phyloP scores from a whole-genome alignment of 2,113 vertebrate species.

The Dipodomys spectabilis region DNA sequence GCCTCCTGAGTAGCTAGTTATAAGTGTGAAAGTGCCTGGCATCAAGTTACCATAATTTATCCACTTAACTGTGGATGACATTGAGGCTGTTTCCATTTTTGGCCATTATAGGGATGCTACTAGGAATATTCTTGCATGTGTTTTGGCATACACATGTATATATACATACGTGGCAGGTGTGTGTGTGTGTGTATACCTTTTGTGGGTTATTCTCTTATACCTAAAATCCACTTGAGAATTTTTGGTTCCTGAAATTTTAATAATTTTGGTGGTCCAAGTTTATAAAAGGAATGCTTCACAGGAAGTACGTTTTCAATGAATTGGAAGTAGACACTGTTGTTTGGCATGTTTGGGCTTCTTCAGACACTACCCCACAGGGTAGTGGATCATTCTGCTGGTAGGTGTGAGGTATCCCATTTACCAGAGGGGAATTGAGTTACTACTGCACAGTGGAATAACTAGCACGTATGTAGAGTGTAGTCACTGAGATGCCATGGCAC shows the following conservation, averaged over 20 bases:
- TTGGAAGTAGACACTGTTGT: background rate
- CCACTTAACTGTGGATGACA: background rate
- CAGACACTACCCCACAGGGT: background rate
- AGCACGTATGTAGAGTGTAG: background rate
- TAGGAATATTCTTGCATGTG: background rate
- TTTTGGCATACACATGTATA: background rate
- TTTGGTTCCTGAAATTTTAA: background rate
- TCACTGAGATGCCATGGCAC: background rate
- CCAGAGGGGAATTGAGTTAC: background rate
- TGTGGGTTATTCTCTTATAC: background rate
- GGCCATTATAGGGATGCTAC: background rate
- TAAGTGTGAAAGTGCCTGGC: too few relatives aligned
- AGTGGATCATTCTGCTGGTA: background rate
- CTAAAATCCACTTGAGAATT: background rate
- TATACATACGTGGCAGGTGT: too few relatives aligned
- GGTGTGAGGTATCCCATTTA: background rate
- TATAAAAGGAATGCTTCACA: conserved; percentile 1
- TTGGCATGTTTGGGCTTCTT: background rate
- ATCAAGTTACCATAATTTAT: background rate
- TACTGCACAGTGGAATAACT: background rate
- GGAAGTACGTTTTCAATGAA: conserved; percentile 26
- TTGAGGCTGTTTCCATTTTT: background rate
- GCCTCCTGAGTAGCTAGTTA: too few relatives aligned
- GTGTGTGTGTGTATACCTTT: background rate
- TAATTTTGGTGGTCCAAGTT: background rate